phyloP scores from a whole-genome alignment of 2,888 invertebrate genomes.

The Acanthosepion pharaonis region DNA sequence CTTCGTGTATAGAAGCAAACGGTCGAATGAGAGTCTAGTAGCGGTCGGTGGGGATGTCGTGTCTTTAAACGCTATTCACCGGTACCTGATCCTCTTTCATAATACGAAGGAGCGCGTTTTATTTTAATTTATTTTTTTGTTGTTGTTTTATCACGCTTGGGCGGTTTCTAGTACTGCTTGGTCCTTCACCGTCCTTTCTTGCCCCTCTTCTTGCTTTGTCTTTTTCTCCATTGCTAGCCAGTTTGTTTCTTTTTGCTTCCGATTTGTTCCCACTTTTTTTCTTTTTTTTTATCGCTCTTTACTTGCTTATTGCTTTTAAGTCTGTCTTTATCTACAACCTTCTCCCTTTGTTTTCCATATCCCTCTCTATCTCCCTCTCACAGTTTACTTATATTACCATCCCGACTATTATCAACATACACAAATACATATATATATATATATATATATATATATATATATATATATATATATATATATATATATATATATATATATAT shows the following conservation, averaged over 20 bases:
- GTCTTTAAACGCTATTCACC: background rate
- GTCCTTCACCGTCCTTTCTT: background rate
- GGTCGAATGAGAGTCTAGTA: background rate
- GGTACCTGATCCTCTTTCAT: background rate
- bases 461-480: background rate
- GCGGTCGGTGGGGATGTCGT: background rate
- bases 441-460: background rate
- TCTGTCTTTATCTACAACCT: background rate
- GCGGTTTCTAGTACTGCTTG: background rate
- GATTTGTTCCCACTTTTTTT: background rate
- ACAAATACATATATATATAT: background rate
- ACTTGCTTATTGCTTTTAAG: background rate
- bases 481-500: slow-evolving; percentile 2
- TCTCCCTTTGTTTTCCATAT: background rate
- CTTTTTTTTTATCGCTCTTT: background rate
- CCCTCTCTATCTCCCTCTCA: too few species aligned
- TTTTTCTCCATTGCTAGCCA: background rate
- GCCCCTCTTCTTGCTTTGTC: too few species aligned
- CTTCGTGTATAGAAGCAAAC: background rate
- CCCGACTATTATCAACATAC: background rate
- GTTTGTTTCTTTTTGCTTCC: background rate
- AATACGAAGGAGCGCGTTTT: background rate
- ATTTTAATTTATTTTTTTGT: background rate
- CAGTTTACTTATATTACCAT: background rate
- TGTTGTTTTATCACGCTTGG: background rate